Evolutionary conservation across 2,888 invertebrate genomes (phyloP).

Genomic region (Bibio marci): DNA sequence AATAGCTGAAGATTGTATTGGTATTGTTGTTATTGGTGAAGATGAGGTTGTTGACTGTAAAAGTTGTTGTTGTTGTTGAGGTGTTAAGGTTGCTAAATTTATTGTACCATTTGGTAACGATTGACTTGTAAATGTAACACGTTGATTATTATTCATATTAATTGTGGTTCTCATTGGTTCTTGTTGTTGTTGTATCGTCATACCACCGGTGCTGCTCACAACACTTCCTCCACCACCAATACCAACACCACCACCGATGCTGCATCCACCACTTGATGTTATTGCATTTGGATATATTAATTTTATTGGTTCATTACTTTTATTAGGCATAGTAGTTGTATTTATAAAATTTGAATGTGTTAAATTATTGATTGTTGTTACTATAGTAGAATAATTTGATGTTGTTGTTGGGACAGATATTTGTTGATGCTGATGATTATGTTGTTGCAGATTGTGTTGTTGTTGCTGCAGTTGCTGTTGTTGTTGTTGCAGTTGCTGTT

Average conservation of each 20-base stretch:
- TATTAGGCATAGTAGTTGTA: constrained; percentile 23
- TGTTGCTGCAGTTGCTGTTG: constrained; percentile 5
- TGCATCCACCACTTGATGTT: constrained; percentile 7
- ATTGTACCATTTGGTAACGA: constrained; percentile 53
- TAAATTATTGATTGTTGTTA: too few relatives aligned
- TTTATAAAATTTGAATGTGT: background rate
- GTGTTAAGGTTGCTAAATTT: constrained; percentile 35
- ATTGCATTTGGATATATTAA: constrained; percentile 33
- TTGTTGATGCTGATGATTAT: constrained; percentile 16
- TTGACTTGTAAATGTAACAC: constrained; percentile 45
- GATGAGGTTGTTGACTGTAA: constrained; percentile 6
- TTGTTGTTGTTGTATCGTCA: constrained; percentile 10
- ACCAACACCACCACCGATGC: constrained; percentile 8
- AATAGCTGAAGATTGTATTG: constrained; percentile 11
- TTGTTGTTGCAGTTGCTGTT: constrained; percentile 5
- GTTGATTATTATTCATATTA: constrained; percentile 30
- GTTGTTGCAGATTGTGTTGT: constrained; percentile 15
- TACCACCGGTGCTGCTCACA: constrained; percentile 12
- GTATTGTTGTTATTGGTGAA: constrained; percentile 9
- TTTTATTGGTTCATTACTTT: constrained; percentile 34
- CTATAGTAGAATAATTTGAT: background rate
- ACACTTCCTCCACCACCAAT: constrained; percentile 13
- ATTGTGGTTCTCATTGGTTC: constrained; percentile 17
- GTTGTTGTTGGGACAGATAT: constrained; percentile 3
- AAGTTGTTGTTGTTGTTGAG: constrained; percentile 5